Evolutionary conservation across 2,888 invertebrate species (phyloP).

Genomic region (Drosophila mimetica): DNA sequence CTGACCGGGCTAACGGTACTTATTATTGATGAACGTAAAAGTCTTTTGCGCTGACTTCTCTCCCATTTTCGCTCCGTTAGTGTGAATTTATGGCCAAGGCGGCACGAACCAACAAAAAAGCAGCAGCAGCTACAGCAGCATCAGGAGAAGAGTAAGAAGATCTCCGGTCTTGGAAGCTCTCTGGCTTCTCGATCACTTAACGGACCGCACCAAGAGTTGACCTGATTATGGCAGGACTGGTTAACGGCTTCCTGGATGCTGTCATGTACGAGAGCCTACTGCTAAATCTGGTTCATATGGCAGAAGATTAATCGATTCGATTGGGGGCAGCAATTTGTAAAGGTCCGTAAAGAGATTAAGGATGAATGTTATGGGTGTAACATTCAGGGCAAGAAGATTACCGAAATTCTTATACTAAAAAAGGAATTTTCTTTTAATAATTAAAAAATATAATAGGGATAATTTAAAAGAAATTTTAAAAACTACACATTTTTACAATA

Average conservation of each 20-base stretch:
- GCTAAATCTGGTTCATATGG: constrained; percentile 7
- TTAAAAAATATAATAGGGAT: no score
- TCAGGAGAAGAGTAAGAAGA: background rate
- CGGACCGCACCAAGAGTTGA: constrained; percentile 54
- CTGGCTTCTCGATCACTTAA: constrained; percentile 44
- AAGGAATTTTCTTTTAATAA: no score
- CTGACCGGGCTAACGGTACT: constrained; percentile 63
- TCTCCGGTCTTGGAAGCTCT: constrained; percentile 43
- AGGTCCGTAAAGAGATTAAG: background rate
- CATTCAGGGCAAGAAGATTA: background rate
- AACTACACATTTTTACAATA: no score
- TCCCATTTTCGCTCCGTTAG: constrained; percentile 55
- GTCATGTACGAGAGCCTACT: background rate
- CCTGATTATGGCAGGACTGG: constrained; percentile 77
- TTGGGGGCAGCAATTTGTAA: background rate
- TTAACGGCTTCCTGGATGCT: constrained; percentile 32
- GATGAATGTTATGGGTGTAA: background rate
- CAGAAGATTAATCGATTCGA: background rate
- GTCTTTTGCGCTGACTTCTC: constrained; percentile 30
- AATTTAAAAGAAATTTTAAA: no score
- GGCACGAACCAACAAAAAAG: constrained; percentile 32
- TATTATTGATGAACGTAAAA: constrained; percentile 69
- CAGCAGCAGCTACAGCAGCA: no score
- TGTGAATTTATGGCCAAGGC: constrained; percentile 66
- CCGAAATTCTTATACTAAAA: no score